Evolutionary conservation across 2,888 invertebrate genomes (phyloP).

Genomic region (Orgyia antiqua): DNA sequence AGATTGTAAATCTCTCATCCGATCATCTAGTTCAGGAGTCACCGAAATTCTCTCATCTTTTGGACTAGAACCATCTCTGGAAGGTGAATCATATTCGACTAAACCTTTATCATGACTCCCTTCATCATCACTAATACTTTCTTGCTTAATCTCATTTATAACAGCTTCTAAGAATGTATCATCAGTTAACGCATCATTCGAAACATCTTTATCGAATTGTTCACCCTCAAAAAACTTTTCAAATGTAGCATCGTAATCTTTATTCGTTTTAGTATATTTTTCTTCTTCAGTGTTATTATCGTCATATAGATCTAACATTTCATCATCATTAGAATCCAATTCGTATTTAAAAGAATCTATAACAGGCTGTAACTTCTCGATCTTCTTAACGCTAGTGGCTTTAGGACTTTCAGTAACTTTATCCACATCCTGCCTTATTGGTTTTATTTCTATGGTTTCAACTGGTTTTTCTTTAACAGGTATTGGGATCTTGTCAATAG

Average conservation of each 20-base stretch:
- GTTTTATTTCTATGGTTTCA: constrained; percentile 17
- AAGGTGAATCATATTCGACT: constrained; percentile 67
- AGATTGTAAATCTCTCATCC: constrained; percentile 30
- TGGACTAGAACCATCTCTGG: constrained; percentile 35
- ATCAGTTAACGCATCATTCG: constrained; percentile 50
- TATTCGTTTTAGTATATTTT: constrained; percentile 35
- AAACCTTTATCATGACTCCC: constrained; percentile 56
- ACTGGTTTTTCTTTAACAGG: constrained; percentile 20
- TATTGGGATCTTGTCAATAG: constrained; percentile 1
- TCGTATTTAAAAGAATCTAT: constrained; percentile 64
- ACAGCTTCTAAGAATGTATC: constrained; percentile 66
- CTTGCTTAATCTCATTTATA: constrained; percentile 67
- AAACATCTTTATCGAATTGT: constrained; percentile 38
- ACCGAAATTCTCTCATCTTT: constrained; percentile 34
- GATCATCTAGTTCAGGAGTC: constrained; percentile 58
- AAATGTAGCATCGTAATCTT: constrained; percentile 38
- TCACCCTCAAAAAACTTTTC: constrained; percentile 37
- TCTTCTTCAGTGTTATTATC: constrained; percentile 36
- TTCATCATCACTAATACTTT: constrained; percentile 54
- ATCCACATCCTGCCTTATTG: constrained; percentile 25
- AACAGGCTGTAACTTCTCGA: constrained; percentile 57
- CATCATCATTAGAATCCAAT: constrained; percentile 60
- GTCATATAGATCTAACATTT: constrained; percentile 54
- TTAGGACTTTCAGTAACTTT: constrained; percentile 20
- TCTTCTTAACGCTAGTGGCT: constrained; percentile 25